Evolutionary conservation across 64 coral and sea anemone species (phyloP), one percentile per base, ranked within the genome.

Genomic region (Acropora tenuis): DNA sequence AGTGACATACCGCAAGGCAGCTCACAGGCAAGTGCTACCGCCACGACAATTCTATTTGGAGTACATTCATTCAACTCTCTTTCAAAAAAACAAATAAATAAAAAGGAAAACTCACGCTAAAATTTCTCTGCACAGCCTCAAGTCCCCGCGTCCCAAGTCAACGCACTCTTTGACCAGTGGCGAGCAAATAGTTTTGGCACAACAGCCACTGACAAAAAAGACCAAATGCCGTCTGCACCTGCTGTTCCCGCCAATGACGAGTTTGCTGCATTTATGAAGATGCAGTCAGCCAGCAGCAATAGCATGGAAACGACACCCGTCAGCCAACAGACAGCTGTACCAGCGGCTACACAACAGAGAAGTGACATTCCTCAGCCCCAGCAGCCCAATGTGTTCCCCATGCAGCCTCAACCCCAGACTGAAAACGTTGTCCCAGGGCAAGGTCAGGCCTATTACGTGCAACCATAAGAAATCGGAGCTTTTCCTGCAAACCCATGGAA

Each of bases 241-340:
- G 75, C 4, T 0, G 15, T 41, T 66, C 77, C 73, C 12, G 45
- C 15, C 3, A 63, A 78, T 75, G 91, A 92, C 50, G 75, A 75
- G 16, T 92, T 92, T 42, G 91, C 91, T 4, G 69, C 87, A 18
- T 92, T 92, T 50, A 92, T 92, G 91, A 92, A 86, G 75, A 79
- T 92, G 82, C 91, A 92, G 49, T 79, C 82, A 9, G 77, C 91
- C 55, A 67, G 40, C 6, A 58, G 83, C 73, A 76, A 19, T 50
- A 50, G 73, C 55, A n/a, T 43, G 17, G 86, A 88, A n/a, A 50
- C 73, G 50, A 4, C 30, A 13, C 48, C 75, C 47, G 48, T 11
- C 6, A 58, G 72, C 71, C 86, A 88, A 46, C 82, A 84, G 18
- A 61, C 44, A 48, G 63, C 63, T 69, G 65, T 85, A 30, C 60